Conservation (phyloP, 1,140 invertebrate genomes). For the Ceratosolen fusciceps region DNA sequence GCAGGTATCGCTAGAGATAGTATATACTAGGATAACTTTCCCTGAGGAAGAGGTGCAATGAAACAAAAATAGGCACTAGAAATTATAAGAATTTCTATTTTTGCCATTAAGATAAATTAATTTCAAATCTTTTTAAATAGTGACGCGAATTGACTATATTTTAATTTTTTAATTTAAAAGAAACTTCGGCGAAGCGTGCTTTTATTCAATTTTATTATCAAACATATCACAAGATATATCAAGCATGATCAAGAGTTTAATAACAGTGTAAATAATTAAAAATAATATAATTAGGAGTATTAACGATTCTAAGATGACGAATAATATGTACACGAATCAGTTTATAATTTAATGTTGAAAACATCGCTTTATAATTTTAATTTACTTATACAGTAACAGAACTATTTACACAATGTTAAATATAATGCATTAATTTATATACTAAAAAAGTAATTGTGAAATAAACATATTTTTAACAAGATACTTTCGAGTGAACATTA, state of each 20-base stretch:
- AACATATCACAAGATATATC: constrained; percentile 29
- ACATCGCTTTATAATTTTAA: constrained; percentile 47
- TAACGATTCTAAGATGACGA: constrained; percentile 30
- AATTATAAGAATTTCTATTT: not conserved
- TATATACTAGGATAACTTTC: not conserved
- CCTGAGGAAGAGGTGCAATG: not conserved
- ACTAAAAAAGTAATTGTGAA: constrained; percentile 48
- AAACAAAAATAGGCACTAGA: not conserved
- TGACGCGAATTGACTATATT: constrained; percentile 16
- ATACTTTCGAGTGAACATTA: constrained; percentile 4
- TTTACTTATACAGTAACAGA: constrained; percentile 43
- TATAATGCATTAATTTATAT: constrained; percentile 53
- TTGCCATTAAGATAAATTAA: not conserved
- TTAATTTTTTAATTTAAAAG: constrained; percentile 29
- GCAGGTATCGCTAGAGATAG: constrained; percentile 9
- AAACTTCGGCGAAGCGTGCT: constrained; percentile 11
- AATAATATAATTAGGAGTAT: constrained; percentile 44
- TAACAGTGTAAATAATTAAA: constrained; percentile 50
- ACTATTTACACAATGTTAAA: constrained; percentile 54
- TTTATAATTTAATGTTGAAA: constrained; percentile 49
- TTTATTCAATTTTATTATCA: constrained; percentile 28
- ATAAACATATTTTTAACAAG: constrained; percentile 54
- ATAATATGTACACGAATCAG: constrained; percentile 37
- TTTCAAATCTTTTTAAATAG: constrained; percentile 19
- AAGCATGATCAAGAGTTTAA: constrained; percentile 31